Evolutionary conservation across 2,797 vertebrate species (phyloP).

Genomic region (Pangasius krempfi): DNA sequence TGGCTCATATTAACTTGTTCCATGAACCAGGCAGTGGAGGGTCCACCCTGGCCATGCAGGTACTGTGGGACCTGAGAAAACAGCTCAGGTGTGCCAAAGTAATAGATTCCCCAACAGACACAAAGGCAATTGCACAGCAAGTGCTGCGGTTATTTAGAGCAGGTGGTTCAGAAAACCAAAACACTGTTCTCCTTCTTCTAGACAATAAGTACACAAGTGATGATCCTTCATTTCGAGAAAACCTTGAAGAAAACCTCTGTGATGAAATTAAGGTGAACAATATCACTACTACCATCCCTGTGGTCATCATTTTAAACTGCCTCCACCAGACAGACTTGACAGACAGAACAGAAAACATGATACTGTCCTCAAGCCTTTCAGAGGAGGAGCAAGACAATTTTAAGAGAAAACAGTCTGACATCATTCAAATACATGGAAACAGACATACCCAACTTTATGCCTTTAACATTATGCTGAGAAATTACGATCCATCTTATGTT

Average conservation of each 20-base stretch:
- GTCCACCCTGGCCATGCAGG: conserved; percentile 46
- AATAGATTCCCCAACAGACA: background rate
- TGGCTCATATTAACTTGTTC: conserved; percentile 13
- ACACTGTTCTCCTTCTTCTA: conserved; percentile 52
- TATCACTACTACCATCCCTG: background rate
- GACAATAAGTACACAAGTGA: conserved; percentile 27
- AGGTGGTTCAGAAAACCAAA: conserved; percentile 19
- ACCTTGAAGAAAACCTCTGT: conserved; percentile 20
- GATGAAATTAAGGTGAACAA: background rate
- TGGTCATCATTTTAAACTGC: conserved; percentile 50
- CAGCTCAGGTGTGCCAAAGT: conserved; percentile 39
- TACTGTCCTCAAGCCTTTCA: background rate
- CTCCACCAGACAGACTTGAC: background rate
- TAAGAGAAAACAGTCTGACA: background rate
- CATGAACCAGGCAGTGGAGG: conserved; percentile 50
- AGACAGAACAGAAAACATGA: background rate
- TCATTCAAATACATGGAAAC: background rate
- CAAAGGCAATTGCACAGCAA: background rate
- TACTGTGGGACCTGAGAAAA: conserved; percentile 48
- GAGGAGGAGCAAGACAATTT: background rate
- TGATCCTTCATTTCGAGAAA: background rate
- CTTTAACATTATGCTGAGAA: conserved; percentile 44
- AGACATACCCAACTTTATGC: conserved; percentile 26
- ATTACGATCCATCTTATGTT: background rate
- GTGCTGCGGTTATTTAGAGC: background rate